Conservation (phyloP, 2,888 invertebrate species). For the Leptinotarsa haldemani region DNA sequence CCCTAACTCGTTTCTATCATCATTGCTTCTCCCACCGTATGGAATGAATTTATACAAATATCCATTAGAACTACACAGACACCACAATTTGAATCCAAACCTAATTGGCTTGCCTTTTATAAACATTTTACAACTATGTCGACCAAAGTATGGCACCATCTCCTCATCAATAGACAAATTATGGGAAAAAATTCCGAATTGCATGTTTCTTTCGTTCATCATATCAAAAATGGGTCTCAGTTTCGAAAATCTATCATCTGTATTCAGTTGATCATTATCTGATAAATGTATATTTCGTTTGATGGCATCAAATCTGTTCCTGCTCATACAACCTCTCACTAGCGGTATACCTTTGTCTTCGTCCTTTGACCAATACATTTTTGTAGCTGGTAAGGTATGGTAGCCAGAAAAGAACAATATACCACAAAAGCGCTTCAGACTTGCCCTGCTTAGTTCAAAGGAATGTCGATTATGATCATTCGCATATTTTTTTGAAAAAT, state of each 20-base stretch:
- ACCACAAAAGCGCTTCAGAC: constrained; percentile 23
- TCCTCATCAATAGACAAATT: constrained; percentile 25
- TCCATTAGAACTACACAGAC: too few relatives aligned
- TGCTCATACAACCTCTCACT: constrained; percentile 24
- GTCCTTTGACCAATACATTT: constrained; percentile 29
- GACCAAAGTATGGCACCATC: not conserved
- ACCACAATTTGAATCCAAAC: too few relatives aligned
- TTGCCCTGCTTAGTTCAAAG: constrained; percentile 19
- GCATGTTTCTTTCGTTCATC: constrained; percentile 20
- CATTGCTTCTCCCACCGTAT: constrained; percentile 18
- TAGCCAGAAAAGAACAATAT: constrained; percentile 25
- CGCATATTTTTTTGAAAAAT: constrained; percentile 25
- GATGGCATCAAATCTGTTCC: constrained; percentile 18
- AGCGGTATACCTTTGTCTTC: constrained; percentile 23
- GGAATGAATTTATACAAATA: constrained; percentile 9
- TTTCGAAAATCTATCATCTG: constrained; percentile 19
- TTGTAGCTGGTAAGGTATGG: constrained; percentile 24
- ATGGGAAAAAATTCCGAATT: constrained; percentile 12
- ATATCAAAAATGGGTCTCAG: constrained; percentile 17
- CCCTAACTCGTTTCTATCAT: constrained; percentile 8
- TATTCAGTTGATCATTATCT: constrained; percentile 21
- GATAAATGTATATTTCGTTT: constrained; percentile 15
- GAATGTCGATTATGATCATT: constrained; percentile 24
- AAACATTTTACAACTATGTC: not conserved
- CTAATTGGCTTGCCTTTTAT: not conserved